Evolutionary conservation across 2,113 vertebrate species (phyloP).

Genomic region (Tychaedon coryphoeus): DNA sequence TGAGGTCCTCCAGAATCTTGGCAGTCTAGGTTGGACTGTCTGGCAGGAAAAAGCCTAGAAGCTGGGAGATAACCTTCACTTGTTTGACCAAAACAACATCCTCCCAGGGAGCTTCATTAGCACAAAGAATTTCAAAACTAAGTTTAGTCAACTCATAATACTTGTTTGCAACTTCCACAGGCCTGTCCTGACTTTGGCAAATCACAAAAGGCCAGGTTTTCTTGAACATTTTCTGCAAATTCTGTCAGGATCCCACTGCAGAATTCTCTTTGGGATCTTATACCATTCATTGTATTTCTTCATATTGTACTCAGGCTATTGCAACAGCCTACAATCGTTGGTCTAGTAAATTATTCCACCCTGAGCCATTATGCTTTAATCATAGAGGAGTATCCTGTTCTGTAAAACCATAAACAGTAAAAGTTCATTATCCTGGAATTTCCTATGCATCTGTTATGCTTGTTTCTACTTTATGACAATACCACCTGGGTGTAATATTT

Average conservation of each 20-base stretch:
- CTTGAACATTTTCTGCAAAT: not conserved
- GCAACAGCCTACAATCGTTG: not conserved
- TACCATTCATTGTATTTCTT: not conserved
- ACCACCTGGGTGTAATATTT: not conserved
- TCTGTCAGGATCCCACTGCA: not conserved
- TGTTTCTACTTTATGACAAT: not conserved
- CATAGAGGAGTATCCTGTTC: not conserved
- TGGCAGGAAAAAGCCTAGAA: not conserved
- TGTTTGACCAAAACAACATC: not conserved
- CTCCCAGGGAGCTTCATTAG: not conserved
- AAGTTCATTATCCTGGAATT: not conserved
- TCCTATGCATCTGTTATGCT: not conserved
- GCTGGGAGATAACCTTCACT: not conserved
- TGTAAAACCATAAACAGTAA: not conserved
- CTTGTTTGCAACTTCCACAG: not conserved
- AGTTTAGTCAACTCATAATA: not conserved
- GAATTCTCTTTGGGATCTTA: not conserved
- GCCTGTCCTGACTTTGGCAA: not conserved
- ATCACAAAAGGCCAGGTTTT: not conserved
- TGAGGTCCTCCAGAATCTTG: not conserved
- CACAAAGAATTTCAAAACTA: not conserved
- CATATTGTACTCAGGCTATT: not conserved
- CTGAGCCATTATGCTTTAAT: not conserved
- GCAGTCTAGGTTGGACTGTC: not conserved
- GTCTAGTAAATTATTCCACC: not conserved